Base-by-base conservation (phyloP, 1,140 invertebrate species). In the Saccostrea glomerata region DNA sequence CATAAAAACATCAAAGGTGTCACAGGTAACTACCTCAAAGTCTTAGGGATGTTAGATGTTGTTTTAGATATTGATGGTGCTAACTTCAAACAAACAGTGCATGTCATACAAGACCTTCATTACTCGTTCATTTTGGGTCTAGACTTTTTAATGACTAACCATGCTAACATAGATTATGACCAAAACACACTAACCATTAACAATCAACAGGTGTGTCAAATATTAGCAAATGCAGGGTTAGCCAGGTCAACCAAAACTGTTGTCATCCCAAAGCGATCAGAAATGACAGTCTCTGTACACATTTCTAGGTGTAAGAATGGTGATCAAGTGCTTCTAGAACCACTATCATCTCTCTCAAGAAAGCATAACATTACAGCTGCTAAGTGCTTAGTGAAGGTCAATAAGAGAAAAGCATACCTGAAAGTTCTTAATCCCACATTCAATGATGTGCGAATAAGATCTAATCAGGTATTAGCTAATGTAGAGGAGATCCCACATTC, bases 351-450 rank as follows among this genome's bases (percentile, higher is more conserved):
- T 73, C 47, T 47, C 36, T 88, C 13, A 11, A 17, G 12, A 56
- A 73, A 73, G 15, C 2, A 84, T 11, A 12, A 85, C 54, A 9
- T 88, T n/a, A 85, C 66, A 7, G 66, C 84, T 85, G 85, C 90
- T 60, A 87, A 85, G 60, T 89, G 86, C 82, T 15, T 89, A 23
- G 86, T 91, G 17, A 88, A 23, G 11, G 82, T 89, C 20, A 73
- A 85, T 23, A 86, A 86, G 0, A 36, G 77, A 56, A 88, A 82
- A n/a, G 56, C 86, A 70, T 47, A 40, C 17, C 20, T 90, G 20
- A 84, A 63, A 73, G 20, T 89, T 23, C 23, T 88, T 17, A 89
- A 88, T 63, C 86, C 88, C 0, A 87, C 90, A 30, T 47, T 85
- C 70, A 73, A 13, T 47, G 82, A 86, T 84, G 82, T 84, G 20